Conservation (phyloP, 2,797 vertebrate species). For the Allobates femoralis region DNA sequence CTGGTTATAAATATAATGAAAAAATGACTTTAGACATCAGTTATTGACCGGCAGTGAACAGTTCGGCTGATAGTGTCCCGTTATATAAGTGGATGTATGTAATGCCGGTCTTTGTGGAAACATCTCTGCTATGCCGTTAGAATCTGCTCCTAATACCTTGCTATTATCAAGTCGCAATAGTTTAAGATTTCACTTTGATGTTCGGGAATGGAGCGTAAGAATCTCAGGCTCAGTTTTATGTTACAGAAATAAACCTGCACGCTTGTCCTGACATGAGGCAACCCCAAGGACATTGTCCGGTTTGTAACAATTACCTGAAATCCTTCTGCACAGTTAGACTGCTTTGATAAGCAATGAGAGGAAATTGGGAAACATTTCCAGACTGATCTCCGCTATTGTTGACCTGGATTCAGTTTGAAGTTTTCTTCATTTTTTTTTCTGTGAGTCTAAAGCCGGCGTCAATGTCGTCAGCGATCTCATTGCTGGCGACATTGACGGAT, state of each 20-base stretch:
- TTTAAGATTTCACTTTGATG: constrained; percentile 54
- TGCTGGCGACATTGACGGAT: too few relatives aligned
- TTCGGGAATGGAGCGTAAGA: background rate
- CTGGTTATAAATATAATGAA: background rate
- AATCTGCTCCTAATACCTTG: constrained; percentile 39
- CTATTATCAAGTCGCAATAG: constrained; percentile 49
- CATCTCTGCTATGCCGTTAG: constrained; percentile 27
- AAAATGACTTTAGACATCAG: background rate
- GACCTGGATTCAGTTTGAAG: constrained; percentile 20
- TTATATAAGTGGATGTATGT: constrained; percentile 23
- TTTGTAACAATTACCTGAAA: constrained; percentile 57
- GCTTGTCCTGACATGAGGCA: constrained; percentile 45
- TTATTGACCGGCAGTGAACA: background rate
- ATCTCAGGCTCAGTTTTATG: constrained; percentile 36
- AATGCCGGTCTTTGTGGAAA: constrained; percentile 4
- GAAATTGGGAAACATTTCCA: background rate
- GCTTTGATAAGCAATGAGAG: constrained; percentile 37
- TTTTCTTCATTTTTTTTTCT: too few relatives aligned
- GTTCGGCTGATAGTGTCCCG: background rate
- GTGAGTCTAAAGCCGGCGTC: too few relatives aligned
- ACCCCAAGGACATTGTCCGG: constrained; percentile 51
- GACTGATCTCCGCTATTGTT: background rate
- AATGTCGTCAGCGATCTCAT: too few relatives aligned
- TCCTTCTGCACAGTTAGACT: constrained; percentile 15
- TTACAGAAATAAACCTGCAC: constrained; percentile 53